Percentiles rank a stretch among this genome's conserved stretches.
These are phyloP conservation scores for Anorthoa munda DNA, from an alignment of 2,888 invertebrate genomes.

Conservation along the genomic window DNA sequence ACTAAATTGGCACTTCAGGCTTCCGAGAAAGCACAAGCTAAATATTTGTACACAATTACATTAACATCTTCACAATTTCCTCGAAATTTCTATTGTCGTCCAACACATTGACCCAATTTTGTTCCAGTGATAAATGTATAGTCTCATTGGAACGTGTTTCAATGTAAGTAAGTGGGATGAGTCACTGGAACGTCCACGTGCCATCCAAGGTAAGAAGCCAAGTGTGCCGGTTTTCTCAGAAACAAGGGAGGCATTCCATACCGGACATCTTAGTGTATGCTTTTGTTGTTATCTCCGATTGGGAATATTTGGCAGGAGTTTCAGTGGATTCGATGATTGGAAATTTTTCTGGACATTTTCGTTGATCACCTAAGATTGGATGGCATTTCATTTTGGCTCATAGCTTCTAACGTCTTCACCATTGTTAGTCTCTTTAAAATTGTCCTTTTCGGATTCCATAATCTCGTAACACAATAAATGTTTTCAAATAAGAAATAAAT, in stretches of 20 bases:
- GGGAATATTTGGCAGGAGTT: conserved; percentile 22
- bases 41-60: conserved; percentile 27
- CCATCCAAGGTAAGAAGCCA: conserved; percentile 72
- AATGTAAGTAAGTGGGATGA: conserved; percentile 50
- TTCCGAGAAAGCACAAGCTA: conserved; percentile 30
- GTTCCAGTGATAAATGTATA: conserved; percentile 39
- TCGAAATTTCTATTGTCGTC: conserved; percentile 38
- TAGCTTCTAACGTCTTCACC: neutral
- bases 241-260: conserved; percentile 70
- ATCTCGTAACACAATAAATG: too few species aligned
- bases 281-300: conserved; percentile 68
- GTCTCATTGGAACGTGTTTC: conserved; percentile 46
- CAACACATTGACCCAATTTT: conserved; percentile 51
- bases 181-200: conserved; percentile 31
- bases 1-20: conserved; percentile 11
- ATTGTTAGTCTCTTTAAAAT: neutral
- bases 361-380: neutral
- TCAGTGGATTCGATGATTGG: neutral
- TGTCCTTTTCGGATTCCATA: too few species aligned
- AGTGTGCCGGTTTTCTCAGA: conserved; percentile 79
- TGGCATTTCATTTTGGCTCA: neutral
- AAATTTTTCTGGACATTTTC: neutral
- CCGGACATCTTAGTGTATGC: conserved; percentile 72
- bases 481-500: too few species aligned
- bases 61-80: conserved; percentile 39